Evolutionary conservation across 2,888 invertebrate species (phyloP).

Genomic region (Phragmatobia fuliginosa): DNA sequence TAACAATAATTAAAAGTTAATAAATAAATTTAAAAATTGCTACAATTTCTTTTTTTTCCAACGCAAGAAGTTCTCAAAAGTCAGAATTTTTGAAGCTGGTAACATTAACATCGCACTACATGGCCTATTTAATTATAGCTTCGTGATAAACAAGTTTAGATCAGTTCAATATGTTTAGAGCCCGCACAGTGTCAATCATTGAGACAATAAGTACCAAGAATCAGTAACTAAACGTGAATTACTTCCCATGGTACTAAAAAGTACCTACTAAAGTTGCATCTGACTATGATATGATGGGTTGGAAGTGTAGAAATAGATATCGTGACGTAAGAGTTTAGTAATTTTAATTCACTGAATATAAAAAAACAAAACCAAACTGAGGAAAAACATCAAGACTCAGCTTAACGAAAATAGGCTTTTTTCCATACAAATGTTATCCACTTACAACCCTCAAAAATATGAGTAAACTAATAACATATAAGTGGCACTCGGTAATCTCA

Average conservation of each 20-base stretch:
- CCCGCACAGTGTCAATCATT: constrained; percentile 61
- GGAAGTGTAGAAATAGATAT: too few relatives aligned
- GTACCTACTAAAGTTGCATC: not conserved
- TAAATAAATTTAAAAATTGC: not conserved
- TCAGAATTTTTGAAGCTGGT: constrained; percentile 13
- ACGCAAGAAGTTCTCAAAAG: not conserved
- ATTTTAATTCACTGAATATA: too few relatives aligned
- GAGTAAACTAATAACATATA: constrained; percentile 56
- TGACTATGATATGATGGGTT: not conserved
- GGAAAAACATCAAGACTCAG: not conserved
- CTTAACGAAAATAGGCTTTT: not conserved
- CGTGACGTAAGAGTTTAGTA: too few relatives aligned
- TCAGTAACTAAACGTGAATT: constrained; percentile 9
- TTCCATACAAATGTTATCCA: not conserved
- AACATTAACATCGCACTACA: constrained; percentile 50
- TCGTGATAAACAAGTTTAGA: constrained; percentile 75
- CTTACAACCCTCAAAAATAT: constrained; percentile 34
- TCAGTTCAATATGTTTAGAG: constrained; percentile 56
- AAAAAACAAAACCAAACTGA: too few relatives aligned
- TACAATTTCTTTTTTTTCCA: not conserved
- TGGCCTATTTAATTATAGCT: constrained; percentile 68
- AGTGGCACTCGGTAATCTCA: constrained; percentile 58
- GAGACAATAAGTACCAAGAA: constrained; percentile 51
- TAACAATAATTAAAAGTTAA: not conserved
- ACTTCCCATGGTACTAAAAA: constrained; percentile 10